Percentiles rank a stretch among this genome's conserved stretches.
Conservation (phyloP, 2,888 invertebrate genomes). For the Beris morrisii region DNA sequence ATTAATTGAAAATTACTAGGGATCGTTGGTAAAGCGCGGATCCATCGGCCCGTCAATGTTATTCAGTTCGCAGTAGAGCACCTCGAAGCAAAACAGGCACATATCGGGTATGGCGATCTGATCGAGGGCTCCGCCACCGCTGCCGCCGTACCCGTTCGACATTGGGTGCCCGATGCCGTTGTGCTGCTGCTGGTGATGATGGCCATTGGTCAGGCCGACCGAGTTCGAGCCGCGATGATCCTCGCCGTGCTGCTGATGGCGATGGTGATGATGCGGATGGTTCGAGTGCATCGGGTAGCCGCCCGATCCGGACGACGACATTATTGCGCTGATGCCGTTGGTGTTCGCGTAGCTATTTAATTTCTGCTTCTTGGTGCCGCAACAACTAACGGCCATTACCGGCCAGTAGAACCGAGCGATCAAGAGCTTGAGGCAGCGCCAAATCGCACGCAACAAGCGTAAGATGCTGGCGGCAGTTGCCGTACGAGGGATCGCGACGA, state of each 20-base stretch:
- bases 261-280: slow-evolving; percentile 38
- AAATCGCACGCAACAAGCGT: slow-evolving; percentile 9
- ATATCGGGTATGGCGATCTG: slow-evolving; percentile 88
- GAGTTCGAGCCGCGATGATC: slow-evolving; percentile 15
- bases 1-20: slow-evolving; percentile 70
- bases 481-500: slow-evolving; percentile 1
- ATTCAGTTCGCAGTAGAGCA: slow-evolving; percentile 91
- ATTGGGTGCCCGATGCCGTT: slow-evolving; percentile 18
- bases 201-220: slow-evolving; percentile 55
- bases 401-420: slow-evolving; percentile 3
- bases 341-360: slow-evolving; percentile 63
- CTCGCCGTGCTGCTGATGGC: slow-evolving; percentile 35
- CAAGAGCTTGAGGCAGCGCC: slow-evolving; percentile 14
- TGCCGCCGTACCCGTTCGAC: slow-evolving; percentile 32
- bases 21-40: slow-evolving; percentile 91
- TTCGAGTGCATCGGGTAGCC: slow-evolving; percentile 42
- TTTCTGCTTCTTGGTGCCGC: slow-evolving; percentile 91
- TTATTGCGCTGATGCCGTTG: slow-evolving; percentile 34
- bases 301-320: slow-evolving; percentile 43
- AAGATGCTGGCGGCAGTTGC: not conserved
- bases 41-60: slow-evolving; percentile 88
- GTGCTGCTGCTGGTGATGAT: slow-evolving; percentile 39
- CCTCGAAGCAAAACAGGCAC: slow-evolving; percentile 99
- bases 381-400: slow-evolving; percentile 84
- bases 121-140: slow-evolving; percentile 40